Base-by-base conservation (phyloP, 2,113 vertebrate genomes). In the Benitochromis conjunctus region DNA sequence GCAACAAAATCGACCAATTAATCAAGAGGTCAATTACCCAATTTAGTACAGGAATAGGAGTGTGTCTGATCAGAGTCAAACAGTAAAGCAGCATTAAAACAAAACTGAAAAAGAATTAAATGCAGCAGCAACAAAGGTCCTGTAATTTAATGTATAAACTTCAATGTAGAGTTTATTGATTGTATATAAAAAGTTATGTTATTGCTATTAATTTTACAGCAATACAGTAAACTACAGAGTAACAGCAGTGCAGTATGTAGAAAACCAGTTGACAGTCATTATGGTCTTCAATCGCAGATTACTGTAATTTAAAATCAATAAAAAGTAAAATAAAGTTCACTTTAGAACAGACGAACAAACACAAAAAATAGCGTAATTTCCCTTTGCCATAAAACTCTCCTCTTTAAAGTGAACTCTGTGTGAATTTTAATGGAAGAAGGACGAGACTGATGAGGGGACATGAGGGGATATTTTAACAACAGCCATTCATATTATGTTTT, bases 1-100 rank as follows among this genome's bases (percentile, higher is more conserved):
- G 66, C 58, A 14, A 91, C 69, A 90, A 82, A 94, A 88, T 83
- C 13, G 16, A 71, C 58, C 88, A 89, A 92, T 93, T 92, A 90
- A 92, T 92, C 86, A 93, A 81, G 41, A 78, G 66, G 88, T 88
- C 82, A 83, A 79, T 86, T 79, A 62, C 16, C 29, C 76, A 48
- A 58, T 83, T 87, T 85, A 89, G 91, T 80, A 81, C 83, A 82
- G 78, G 38, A 36, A 76, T 16, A 64, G 83, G 60, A 80, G 81
- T 41, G 26, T 86, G 88, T 84, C 82, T 85, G 48, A 86, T 51
- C 48, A 12, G 36, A 66, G n/a, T 77, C 64, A 48, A 66, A 91
- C 57, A 66, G 18, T 19, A 31, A 79, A 58, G 38, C 16, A 54
- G 38, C 5, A 11, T 38, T 80, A 51, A 74, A 77, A 38, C 54